Base-by-base conservation (phyloP, 2,888 invertebrate genomes). In the Lydus trimaculatus region DNA sequence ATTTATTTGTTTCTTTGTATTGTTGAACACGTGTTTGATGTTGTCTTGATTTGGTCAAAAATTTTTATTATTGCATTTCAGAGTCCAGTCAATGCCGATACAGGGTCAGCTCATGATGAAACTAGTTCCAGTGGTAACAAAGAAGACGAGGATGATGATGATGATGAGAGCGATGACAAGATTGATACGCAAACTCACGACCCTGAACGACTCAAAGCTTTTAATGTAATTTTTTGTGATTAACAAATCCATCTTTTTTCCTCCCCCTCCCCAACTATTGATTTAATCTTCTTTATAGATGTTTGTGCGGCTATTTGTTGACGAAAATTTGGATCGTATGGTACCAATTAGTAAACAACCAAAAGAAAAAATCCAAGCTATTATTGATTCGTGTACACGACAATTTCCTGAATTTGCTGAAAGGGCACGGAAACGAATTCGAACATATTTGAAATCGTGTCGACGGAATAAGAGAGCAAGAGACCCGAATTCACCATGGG, bases 331-430 rank as follows among this genome's bases (percentile, higher is more conserved):
- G 78, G 98, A 98, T 85, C 91, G 98, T 82, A 96, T 96, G 89
- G 96, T 98, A 67, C 98, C 98, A 67, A 98, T 98, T 81, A 97
- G 97, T 64, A 97, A 98, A 84, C 98, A 98, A 86, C 98, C 98
- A 9, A 98, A 98, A 84, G 98, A 98, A 85, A 98, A 98, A 87
- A 96, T 98, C 76, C 97, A 98, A 83, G 98, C 97, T 23, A 98
- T 98, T 83, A 96, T 98, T 73, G 98, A 98, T 85, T 97, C 97
- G 23, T 98, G 98, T 87, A 95, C 97, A 72, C 89, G 98, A 78
- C 98, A 98, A 87, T 98, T 98, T 84, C 97, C 98, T 69, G 98
- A 98, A 86, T 97, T 97, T 82, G 96, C 96, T 69, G 97, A 97
- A 84, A 90, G 98, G 69, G 96, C 98, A 69, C 90, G 98, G 76